phyloP scores from a whole-genome alignment of 2,113 vertebrate species.

The Vimba vimba region DNA sequence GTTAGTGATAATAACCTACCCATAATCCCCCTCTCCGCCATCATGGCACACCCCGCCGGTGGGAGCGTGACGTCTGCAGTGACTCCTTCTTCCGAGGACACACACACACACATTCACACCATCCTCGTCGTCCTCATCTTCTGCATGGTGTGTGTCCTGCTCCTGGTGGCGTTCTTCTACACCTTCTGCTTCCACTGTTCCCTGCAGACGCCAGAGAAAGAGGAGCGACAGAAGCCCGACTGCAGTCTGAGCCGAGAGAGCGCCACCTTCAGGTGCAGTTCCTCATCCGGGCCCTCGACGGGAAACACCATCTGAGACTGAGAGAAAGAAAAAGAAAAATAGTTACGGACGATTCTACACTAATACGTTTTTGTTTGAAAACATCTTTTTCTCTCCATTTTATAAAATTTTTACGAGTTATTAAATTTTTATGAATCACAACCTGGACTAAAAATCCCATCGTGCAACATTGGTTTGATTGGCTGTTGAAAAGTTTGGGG shows the following conservation, averaged over 20 bases:
- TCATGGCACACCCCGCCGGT: neutral
- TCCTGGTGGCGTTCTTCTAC: conserved; percentile 72
- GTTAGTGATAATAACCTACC: neutral
- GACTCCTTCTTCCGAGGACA: conserved; percentile 44
- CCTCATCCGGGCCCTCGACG: conserved; percentile 63
- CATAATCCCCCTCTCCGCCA: neutral
- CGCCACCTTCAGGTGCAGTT: conserved; percentile 70
- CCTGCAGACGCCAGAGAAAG: conserved; percentile 57
- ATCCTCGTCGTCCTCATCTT: conserved; percentile 72
- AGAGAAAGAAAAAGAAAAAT: too few relatives aligned
- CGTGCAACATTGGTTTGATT: too few relatives aligned
- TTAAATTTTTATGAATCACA: neutral
- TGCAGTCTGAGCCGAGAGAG: conserved; percentile 70
- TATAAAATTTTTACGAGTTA: too few relatives aligned
- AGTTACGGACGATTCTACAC: too few relatives aligned
- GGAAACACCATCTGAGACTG: conserved; percentile 68
- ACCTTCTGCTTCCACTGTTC: conserved; percentile 73
- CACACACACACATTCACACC: conserved; percentile 66
- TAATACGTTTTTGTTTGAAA: too few relatives aligned
- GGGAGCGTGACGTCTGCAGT: neutral
- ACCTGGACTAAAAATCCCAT: neutral
- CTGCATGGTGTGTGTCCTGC: conserved; percentile 72
- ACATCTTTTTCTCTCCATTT: too few relatives aligned
- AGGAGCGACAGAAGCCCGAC: neutral
- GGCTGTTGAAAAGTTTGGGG: too few relatives aligned